Conservation (phyloP, 35 echinoderm and acorn worm genomes). For the Eucidaris tribuloides region DNA sequence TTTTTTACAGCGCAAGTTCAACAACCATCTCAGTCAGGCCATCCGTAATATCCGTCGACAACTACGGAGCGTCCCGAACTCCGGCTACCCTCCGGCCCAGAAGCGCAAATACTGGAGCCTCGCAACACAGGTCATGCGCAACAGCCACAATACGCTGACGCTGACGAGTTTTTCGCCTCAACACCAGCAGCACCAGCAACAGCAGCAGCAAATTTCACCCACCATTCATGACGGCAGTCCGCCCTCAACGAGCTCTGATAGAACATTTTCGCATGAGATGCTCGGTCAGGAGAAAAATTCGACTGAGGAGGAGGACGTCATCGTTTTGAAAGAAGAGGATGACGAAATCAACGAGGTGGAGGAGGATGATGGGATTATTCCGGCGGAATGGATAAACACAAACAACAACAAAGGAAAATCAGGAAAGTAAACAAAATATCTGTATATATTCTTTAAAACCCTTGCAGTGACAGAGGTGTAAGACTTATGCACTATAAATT, state of each 20-base stretch:
- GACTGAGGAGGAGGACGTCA: background rate
- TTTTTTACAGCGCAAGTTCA: constrained; percentile 66
- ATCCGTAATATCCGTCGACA: constrained; percentile 62
- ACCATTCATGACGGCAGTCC: background rate
- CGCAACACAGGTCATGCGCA: background rate
- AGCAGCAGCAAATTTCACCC: background rate
- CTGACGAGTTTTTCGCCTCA: background rate
- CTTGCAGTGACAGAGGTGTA: too few species aligned
- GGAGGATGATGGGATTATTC: background rate
- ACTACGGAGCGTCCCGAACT: constrained; percentile 57
- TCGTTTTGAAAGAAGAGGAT: constrained; percentile 12
- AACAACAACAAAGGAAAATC: background rate
- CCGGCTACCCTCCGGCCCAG: constrained; percentile 55
- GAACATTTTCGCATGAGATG: too few species aligned
- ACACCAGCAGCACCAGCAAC: constrained; percentile 19
- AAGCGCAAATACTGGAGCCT: constrained; percentile 19
- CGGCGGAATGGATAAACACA: constrained; percentile 13
- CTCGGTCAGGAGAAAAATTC: background rate
- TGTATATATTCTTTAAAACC: too few species aligned
- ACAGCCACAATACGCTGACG: background rate
- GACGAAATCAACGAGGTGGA: background rate
- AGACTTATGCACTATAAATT: too few species aligned
- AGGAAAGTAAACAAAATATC: too few species aligned
- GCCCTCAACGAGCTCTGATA: background rate
- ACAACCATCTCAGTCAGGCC: constrained; percentile 59